These are phyloP conservation scores for Agrypnus murinus DNA, from an alignment of 2,888 invertebrate species.

Conservation along the genomic window DNA sequence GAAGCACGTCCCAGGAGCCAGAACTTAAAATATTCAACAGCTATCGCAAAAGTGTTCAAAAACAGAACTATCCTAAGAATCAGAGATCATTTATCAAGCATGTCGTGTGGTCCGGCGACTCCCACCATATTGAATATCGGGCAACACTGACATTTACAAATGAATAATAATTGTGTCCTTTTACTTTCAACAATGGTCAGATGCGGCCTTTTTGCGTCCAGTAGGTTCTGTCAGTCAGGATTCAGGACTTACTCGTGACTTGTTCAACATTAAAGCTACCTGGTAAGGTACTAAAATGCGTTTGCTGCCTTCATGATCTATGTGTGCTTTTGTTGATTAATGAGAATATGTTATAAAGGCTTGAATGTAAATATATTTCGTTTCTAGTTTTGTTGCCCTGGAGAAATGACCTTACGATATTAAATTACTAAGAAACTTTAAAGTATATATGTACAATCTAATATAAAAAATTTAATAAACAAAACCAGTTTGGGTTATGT, in stretches of 20 bases:
- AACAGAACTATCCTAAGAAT: conserved; percentile 70
- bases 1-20: conserved; percentile 65
- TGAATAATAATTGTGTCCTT: conserved; percentile 73
- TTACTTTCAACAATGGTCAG: conserved; percentile 61
- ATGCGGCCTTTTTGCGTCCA: conserved; percentile 56
- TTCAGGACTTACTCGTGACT: conserved; percentile 48
- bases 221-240: conserved; percentile 61
- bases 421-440: too few relatives aligned
- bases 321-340: too few relatives aligned
- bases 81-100: conserved; percentile 70
- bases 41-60: conserved; percentile 69
- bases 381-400: too few relatives aligned
- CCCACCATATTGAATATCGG: conserved; percentile 72
- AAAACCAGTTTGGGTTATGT: too few relatives aligned
- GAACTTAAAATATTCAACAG: conserved; percentile 68
- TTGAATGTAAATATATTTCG: too few relatives aligned
- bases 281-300: conserved; percentile 21
- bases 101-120: conserved; percentile 71
- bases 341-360: too few relatives aligned
- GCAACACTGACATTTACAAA: conserved; percentile 72
- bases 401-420: too few relatives aligned
- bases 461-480: too few relatives aligned
- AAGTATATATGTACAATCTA: too few relatives aligned
- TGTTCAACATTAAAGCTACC: conserved; percentile 28
- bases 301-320: conserved; percentile 2